Evolutionary conservation across 2,888 invertebrate genomes (phyloP), one percentile per base, ranked within the genome.

Genomic region (Chydorus sphaericus): DNA sequence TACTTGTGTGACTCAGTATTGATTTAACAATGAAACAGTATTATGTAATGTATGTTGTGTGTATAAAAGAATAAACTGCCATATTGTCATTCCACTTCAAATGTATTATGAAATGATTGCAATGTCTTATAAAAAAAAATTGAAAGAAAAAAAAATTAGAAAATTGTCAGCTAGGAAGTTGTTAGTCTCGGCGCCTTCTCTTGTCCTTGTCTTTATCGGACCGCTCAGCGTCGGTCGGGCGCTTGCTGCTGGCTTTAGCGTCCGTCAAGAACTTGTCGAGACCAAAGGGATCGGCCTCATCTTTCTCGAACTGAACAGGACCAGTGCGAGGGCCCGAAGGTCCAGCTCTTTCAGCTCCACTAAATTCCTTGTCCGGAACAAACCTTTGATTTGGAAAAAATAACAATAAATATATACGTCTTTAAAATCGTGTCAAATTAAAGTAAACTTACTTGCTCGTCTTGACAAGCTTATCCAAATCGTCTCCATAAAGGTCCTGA

Each of bases 251-350:
- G 0, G 82, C 88, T 59, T 88, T 82, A 57, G 94, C 96, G 70
- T 93, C 90, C 63, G 87, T 88, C 79, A 99, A 85, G 80, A 98
- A 94, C 74, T 92, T 90, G 75, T 94, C 94, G 66, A 98, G 76
- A 69, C 96, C 97, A 72, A 99, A 99, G 60, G 96, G 93, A 81
- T 99, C 98, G 60, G 76, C 77, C 10, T 81, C 77, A 62, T 82
- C 82, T 62, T 82, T 82, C 67, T 93, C 91, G 70, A 97, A 97
- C 72, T 96, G 93, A 26, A 98, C 97, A 0, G 98, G 97, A 0
- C 93, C 94, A 10, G 83, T 78, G n/a, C 93, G 78, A 36, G 77
- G 76, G 28, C 68, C 66, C 48, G 75, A 75, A 20, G 57, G 55
- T 38, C 63, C 63, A 20, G 74, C 70, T 59, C 85, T 75, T 66